Evolutionary conservation across 2,888 invertebrate species (phyloP).

Genomic region (Melanophora roralis): DNA sequence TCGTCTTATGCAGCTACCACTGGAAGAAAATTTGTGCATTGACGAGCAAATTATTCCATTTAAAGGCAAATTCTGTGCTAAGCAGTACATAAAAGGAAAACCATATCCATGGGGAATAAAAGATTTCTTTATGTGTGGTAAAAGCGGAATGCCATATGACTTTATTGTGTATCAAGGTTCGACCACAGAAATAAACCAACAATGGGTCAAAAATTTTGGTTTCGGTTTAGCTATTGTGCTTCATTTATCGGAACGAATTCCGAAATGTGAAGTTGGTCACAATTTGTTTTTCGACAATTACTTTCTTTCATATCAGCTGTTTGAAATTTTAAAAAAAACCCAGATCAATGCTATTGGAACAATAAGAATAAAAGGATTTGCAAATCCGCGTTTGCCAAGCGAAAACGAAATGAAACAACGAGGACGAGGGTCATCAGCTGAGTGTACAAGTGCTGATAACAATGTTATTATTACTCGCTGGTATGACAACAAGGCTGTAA

Average conservation of each 20-base stretch:
- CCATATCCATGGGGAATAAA: constrained; percentile 66
- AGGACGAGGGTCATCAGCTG: constrained; percentile 22
- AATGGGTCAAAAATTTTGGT: too few species aligned
- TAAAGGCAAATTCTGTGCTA: constrained; percentile 23
- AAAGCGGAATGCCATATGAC: constrained; percentile 68
- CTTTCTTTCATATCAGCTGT: too few species aligned
- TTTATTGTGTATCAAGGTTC: too few species aligned
- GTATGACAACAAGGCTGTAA: too few species aligned
- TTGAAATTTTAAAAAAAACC: constrained; percentile 61
- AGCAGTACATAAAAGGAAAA: constrained; percentile 37
- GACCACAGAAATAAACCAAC: too few species aligned
- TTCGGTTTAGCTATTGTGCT: constrained; percentile 60
- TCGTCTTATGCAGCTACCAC: too few species aligned
- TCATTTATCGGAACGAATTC: constrained; percentile 45
- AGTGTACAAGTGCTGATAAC: constrained; percentile 56
- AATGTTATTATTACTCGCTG: too few species aligned
- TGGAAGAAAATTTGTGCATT: too few species aligned
- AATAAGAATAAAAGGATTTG: constrained; percentile 17
- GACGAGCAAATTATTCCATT: too few species aligned
- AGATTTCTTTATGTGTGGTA: constrained; percentile 65
- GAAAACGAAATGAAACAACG: constrained; percentile 42
- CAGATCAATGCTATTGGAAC: constrained; percentile 20
- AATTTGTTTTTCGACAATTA: too few species aligned
- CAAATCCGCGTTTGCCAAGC: constrained; percentile 59
- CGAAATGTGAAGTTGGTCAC: too few species aligned